phyloP scores from a whole-genome alignment of 2,888 invertebrate species.

The Rapana venosa region DNA sequence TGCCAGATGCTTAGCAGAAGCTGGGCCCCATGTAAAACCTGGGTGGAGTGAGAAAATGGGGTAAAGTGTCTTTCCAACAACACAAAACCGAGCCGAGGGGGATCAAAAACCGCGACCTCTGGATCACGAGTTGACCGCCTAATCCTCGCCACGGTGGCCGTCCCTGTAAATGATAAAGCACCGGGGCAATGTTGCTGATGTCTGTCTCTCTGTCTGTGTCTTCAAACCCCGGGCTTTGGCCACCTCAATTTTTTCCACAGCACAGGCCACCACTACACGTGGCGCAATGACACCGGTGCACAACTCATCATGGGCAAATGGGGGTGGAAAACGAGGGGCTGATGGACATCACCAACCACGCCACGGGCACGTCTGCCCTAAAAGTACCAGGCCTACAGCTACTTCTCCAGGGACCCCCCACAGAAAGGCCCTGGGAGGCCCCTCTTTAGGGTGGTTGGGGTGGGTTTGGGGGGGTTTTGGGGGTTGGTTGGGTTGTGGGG shows the following conservation, averaged over 20 bases:
- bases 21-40: no score
- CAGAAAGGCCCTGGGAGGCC: constrained; percentile 79
- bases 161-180: no score
- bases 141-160: no score
- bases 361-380: constrained; percentile 94
- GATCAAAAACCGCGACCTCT: no score
- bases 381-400: constrained; percentile 99
- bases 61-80: no score
- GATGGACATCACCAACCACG: constrained; percentile 96
- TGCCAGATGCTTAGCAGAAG: no score
- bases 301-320: constrained; percentile 98
- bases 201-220: background rate
- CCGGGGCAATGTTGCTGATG: no score
- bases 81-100: no score
- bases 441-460: background rate
- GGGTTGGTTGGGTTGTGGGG: no score
- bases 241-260: constrained; percentile 81
- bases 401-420: constrained; percentile 98
- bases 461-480: background rate
- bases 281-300: constrained; percentile 99
- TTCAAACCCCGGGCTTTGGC: constrained; percentile 78
- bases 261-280: constrained; percentile 91
- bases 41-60: no score
- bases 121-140: no score
- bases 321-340: constrained; percentile 99